Conservation (phyloP, 2,888 invertebrate genomes). For the Chironomus riparius region DNA sequence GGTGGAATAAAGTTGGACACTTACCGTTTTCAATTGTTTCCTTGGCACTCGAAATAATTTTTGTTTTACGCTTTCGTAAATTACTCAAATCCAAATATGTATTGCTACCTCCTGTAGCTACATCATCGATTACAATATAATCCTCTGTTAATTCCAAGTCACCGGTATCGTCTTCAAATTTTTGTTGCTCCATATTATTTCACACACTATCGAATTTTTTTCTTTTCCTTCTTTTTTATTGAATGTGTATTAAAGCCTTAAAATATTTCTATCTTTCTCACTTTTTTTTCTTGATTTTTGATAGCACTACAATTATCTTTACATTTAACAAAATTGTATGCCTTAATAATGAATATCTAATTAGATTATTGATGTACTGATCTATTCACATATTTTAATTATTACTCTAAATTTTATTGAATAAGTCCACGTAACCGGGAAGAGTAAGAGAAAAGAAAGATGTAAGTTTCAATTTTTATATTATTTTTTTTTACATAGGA, state of each 20-base stretch:
- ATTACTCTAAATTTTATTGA: not conserved
- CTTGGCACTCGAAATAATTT: slow-evolving; percentile 44
- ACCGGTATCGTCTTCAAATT: slow-evolving; percentile 23
- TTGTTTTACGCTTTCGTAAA: slow-evolving; percentile 42
- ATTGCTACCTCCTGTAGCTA: slow-evolving; percentile 25
- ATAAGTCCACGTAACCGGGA: not conserved
- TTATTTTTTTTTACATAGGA: not conserved
- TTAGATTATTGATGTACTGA: too few species aligned
- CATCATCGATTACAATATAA: slow-evolving; percentile 21
- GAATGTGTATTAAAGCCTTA: not conserved
- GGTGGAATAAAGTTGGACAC: too few species aligned
- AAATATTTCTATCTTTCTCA: not conserved
- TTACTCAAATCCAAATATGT: slow-evolving; percentile 41
- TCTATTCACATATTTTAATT: not conserved
- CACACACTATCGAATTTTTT: not conserved
- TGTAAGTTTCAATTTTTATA: not conserved
- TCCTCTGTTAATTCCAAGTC: slow-evolving; percentile 20
- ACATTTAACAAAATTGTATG: not conserved
- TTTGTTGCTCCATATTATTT: slow-evolving; percentile 9
- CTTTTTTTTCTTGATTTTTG: not conserved
- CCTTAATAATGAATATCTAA: too few species aligned
- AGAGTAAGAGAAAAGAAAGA: not conserved
- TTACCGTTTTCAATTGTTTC: slow-evolving; percentile 44
- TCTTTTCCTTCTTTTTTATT: not conserved
- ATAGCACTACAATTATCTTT: not conserved